phyloP scores from a whole-genome alignment of 2,888 invertebrate species.

The Conus canariensis region DNA sequence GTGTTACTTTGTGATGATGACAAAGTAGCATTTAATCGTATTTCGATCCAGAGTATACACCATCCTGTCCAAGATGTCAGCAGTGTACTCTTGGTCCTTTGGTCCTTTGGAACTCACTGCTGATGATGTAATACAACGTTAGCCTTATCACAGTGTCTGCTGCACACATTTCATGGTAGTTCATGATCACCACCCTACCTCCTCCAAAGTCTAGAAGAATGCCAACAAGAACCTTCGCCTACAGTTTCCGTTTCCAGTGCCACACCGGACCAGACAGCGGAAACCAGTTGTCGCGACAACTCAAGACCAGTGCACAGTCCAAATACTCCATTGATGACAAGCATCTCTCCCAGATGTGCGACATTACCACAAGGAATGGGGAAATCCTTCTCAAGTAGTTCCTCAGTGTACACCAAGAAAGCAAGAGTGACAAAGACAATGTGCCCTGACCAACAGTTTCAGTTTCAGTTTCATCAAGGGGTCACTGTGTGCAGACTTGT shows the following conservation, averaged over 20 bases:
- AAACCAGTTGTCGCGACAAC: too few relatives aligned
- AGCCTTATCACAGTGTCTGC: not conserved
- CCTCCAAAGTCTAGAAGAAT: not conserved
- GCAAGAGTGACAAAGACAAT: too few relatives aligned
- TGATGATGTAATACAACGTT: not conserved
- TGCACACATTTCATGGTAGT: not conserved
- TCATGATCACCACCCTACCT: not conserved
- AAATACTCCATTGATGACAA: not conserved
- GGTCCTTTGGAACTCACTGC: not conserved
- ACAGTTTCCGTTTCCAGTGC: not conserved
- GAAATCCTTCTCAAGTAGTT: too few relatives aligned
- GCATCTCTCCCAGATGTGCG: not conserved
- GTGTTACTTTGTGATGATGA: not conserved
- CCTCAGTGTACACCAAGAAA: too few relatives aligned
- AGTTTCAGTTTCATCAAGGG: too few relatives aligned
- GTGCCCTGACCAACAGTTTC: too few relatives aligned
- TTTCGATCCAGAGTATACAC: not conserved
- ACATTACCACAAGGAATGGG: too few relatives aligned
- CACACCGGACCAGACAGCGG: too few relatives aligned
- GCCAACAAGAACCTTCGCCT: not conserved
- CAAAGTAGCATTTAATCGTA: not conserved
- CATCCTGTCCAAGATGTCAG: not conserved
- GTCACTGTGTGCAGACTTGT: too few relatives aligned
- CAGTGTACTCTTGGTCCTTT: not conserved
- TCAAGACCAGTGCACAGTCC: not conserved